Conservation (phyloP, 2,888 invertebrate species). For the Conistra vaccinii region DNA sequence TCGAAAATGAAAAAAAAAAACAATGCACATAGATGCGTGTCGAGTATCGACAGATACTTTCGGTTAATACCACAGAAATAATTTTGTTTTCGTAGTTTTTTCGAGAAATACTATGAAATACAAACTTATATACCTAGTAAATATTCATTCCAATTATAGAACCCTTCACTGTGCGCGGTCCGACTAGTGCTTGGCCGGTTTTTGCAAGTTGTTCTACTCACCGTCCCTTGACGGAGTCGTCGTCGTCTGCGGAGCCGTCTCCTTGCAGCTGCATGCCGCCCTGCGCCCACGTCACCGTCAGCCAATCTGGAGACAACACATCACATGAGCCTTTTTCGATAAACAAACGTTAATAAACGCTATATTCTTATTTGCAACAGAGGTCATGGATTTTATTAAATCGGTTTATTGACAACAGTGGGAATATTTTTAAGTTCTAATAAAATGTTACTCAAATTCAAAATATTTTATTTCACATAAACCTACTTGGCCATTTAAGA, state of each 20-base stretch:
- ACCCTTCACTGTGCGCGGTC: not conserved
- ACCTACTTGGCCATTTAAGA: too few species aligned
- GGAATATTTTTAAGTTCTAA: not conserved
- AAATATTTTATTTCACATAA: too few species aligned
- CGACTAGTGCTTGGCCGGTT: not conserved
- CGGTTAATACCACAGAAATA: not conserved
- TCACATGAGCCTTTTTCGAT: not conserved
- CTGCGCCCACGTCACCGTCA: constrained; percentile 90
- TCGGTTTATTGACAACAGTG: not conserved
- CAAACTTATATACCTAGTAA: not conserved
- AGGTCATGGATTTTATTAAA: not conserved
- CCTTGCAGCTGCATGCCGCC: constrained; percentile 87
- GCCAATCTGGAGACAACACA: constrained; percentile 81
- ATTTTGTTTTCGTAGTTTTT: not conserved
- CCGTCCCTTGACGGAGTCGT: constrained; percentile 85
- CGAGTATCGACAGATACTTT: not conserved
- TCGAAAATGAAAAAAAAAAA: not conserved
- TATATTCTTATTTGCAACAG: not conserved
- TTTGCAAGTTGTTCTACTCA: constrained; percentile 66
- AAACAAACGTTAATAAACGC: not conserved
- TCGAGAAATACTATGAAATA: not conserved
- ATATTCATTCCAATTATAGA: not conserved
- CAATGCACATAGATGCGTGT: not conserved
- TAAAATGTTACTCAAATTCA: not conserved
- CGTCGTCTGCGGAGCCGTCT: constrained; percentile 77